Conservation (phyloP, 2,888 invertebrate species). For the Lycocerus yunnanus region DNA sequence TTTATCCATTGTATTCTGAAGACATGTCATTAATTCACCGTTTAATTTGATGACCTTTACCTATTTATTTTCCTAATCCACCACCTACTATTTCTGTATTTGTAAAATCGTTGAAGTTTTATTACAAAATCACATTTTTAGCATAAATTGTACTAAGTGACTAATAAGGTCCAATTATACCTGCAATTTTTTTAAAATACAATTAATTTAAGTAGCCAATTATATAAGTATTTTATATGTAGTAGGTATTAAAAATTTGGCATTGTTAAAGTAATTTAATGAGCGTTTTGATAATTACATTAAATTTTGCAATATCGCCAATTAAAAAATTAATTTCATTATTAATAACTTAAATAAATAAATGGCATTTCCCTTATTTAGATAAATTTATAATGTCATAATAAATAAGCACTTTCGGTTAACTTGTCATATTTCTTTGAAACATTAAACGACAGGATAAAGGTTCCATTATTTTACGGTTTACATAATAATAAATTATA, state of each 20-base stretch:
- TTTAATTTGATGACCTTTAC: conserved; percentile 2
- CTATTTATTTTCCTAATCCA: not conserved
- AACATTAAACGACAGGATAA: not conserved
- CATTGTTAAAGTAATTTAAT: not conserved
- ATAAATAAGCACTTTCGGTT: not conserved
- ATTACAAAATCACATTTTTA: not conserved
- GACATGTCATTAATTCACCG: not conserved
- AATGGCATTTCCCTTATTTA: not conserved
- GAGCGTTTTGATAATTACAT: not conserved
- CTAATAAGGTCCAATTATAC: not conserved
- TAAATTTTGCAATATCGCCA: not conserved
- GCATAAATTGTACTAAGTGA: not conserved
- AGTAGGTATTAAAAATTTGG: not conserved
- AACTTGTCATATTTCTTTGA: not conserved
- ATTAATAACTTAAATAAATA: not conserved
- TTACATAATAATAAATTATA: not conserved
- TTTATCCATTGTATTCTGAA: conserved; percentile 3
- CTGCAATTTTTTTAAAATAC: not conserved
- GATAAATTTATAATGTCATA: not conserved
- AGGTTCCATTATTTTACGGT: not conserved
- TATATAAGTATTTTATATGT: not conserved
- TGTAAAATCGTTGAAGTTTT: not conserved
- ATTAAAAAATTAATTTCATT: not conserved
- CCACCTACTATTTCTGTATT: not conserved
- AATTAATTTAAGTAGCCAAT: not conserved